Conservation (phyloP, 2,797 vertebrate species). For the Arrhamphus sclerolepis region DNA sequence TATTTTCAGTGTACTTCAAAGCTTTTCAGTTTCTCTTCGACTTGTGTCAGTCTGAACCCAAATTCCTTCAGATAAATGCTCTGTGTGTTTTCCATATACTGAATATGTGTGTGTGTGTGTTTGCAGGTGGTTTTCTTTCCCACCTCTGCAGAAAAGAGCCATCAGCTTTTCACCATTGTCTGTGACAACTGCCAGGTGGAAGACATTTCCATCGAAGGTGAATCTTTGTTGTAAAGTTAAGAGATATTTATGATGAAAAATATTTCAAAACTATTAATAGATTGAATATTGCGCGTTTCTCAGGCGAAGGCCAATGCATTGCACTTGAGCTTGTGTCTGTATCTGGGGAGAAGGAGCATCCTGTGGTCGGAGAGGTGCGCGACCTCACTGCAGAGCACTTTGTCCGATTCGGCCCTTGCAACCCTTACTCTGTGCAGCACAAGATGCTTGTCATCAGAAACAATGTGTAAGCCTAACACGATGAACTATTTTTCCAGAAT, state of each 20-base stretch:
- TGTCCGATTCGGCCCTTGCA: slow-evolving; percentile 83
- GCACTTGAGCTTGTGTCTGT: slow-evolving; percentile 85
- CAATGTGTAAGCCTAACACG: slow-evolving; percentile 79
- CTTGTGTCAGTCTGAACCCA: not conserved
- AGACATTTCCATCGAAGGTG: slow-evolving; percentile 88
- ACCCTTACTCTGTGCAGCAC: slow-evolving; percentile 73
- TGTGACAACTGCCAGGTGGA: slow-evolving; percentile 91
- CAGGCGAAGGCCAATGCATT: slow-evolving; percentile 86
- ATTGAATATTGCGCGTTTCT: slow-evolving; percentile 14
- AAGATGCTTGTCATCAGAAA: slow-evolving; percentile 87
- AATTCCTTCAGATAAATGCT: no score
- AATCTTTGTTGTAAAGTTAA: slow-evolving; percentile 8
- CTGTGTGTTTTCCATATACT: not conserved
- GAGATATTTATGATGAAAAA: not conserved
- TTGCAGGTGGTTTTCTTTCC: slow-evolving; percentile 92
- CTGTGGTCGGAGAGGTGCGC: slow-evolving; percentile 73
- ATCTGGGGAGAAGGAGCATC: slow-evolving; percentile 78
- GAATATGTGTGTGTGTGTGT: not conserved
- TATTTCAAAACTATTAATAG: not conserved
- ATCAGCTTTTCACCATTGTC: slow-evolving; percentile 81
- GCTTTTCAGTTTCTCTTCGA: no score
- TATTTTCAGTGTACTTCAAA: no score
- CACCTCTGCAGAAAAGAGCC: slow-evolving; percentile 65
- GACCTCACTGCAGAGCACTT: slow-evolving; percentile 85
- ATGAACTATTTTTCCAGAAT: not conserved